Percentiles rank a stretch among this genome's conserved stretches.
These are phyloP conservation scores for Agriopis leucophaearia DNA, from an alignment of 2,888 invertebrate species.

Conservation along the genomic window DNA sequence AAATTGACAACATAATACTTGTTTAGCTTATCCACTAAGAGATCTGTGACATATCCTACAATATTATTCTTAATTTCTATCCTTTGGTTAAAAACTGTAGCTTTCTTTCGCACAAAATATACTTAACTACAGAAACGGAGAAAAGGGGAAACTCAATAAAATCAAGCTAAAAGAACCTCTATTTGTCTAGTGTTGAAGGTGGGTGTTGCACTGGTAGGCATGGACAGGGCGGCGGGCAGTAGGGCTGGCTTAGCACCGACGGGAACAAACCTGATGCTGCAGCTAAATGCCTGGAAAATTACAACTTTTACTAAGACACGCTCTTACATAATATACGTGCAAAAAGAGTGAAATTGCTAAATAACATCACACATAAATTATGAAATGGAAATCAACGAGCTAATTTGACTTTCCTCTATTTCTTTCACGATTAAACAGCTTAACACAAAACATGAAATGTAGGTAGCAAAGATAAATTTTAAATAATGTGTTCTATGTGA, in stretches of 20 bases:
- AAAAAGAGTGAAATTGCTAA: too few species aligned
- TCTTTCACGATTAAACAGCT: too few species aligned
- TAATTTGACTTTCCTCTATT: too few species aligned
- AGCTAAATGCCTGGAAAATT: constrained; percentile 65
- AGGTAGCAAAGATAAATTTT: too few species aligned
- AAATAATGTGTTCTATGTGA: too few species aligned
- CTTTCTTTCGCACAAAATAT: not conserved
- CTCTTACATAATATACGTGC: not conserved
- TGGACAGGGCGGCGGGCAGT: constrained; percentile 72
- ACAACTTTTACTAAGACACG: not conserved
- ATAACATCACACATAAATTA: too few species aligned
- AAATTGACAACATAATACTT: too few species aligned
- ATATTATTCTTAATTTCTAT: not conserved
- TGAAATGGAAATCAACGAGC: too few species aligned
- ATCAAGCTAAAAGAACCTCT: not conserved
- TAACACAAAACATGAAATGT: too few species aligned
- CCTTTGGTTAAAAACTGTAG: constrained; percentile 17
- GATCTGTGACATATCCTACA: not conserved
- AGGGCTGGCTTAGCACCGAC: constrained; percentile 65
- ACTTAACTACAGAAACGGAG: not conserved
- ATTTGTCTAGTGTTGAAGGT: constrained; percentile 61
- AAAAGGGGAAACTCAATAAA: not conserved
- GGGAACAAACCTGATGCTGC: constrained; percentile 88
- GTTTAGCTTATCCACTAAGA: not conserved
- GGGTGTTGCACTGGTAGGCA: constrained; percentile 70